Percentiles rank a stretch among this genome's conserved stretches.
Evolutionary conservation across 2,888 invertebrate species (phyloP).

Genomic region (Nemotelus pantherinus): DNA sequence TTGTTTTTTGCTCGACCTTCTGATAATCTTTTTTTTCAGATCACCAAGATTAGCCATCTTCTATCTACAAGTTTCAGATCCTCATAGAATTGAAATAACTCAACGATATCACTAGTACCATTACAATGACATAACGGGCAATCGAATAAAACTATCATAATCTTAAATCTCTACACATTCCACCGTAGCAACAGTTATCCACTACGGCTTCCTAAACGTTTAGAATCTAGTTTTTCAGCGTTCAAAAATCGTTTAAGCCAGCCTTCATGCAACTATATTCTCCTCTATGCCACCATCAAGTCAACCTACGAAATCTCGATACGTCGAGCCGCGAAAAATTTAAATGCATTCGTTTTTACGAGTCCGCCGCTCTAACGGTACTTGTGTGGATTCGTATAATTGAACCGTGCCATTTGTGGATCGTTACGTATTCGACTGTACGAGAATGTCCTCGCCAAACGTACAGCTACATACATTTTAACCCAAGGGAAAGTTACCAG

Average conservation of each 20-base stretch:
- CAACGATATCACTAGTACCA: not conserved
- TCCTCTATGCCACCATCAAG: not conserved
- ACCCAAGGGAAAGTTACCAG: not conserved
- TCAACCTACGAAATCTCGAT: not conserved
- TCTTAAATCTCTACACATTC: not conserved
- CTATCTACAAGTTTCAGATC: no score
- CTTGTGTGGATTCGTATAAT: constrained; percentile 7
- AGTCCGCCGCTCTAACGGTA: not conserved
- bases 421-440: constrained; percentile 2
- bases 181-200: no score
- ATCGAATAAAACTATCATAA: not conserved
- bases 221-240: not conserved
- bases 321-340: not conserved
- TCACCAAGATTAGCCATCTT: no score
- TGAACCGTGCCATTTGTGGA: not conserved
- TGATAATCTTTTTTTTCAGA: no score
- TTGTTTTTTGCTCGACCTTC: no score
- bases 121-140: not conserved
- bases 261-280: not conserved
- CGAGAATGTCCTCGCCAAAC: constrained; percentile 4
- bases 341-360: not conserved
- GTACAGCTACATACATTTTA: not conserved
- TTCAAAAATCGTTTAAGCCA: constrained; percentile 7
- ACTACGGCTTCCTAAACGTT: no score
- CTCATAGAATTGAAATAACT: no score